These are phyloP conservation scores for Tinea semifulvella DNA, from an alignment of 2,888 invertebrate genomes.

Conservation along the genomic window DNA sequence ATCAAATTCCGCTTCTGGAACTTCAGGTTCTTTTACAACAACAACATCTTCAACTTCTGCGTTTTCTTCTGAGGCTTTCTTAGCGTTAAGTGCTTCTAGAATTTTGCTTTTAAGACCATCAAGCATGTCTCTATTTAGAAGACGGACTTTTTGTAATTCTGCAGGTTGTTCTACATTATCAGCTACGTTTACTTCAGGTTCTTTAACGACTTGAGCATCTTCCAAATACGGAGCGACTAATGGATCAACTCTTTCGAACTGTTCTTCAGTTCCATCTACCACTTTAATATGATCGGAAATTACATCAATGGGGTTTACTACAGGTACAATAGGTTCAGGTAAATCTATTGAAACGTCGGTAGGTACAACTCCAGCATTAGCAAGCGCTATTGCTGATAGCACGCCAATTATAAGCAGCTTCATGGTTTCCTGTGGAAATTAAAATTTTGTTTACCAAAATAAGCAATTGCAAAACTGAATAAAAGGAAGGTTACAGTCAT, in stretches of 20 bases:
- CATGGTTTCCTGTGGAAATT: background rate
- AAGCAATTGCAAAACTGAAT: background rate
- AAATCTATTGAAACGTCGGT: background rate
- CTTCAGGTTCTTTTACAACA: conserved; percentile 3
- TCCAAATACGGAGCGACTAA: background rate
- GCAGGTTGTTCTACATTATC: too few species aligned
- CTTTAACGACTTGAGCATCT: background rate
- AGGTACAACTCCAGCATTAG: conserved; percentile 2
- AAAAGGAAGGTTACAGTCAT: background rate
- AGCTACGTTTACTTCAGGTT: background rate
- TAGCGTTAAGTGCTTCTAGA: too few species aligned
- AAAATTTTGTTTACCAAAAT: background rate
- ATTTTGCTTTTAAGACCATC: too few species aligned
- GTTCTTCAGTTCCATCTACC: background rate
- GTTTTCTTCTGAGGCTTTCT: too few species aligned
- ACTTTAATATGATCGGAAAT: background rate
- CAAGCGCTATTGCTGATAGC: background rate
- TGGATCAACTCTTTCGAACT: background rate
- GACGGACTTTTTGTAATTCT: too few species aligned
- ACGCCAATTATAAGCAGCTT: background rate
- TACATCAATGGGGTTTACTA: background rate
- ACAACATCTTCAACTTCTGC: background rate
- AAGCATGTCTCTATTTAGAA: too few species aligned
- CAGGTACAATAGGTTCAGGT: background rate
- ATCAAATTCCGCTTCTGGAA: conserved; percentile 5